A percentile compares a stretch with the other conserved stretches of the same genome.
phyloP scores from a whole-genome alignment of 2,888 invertebrate species.

The Papilio demoleus region DNA sequence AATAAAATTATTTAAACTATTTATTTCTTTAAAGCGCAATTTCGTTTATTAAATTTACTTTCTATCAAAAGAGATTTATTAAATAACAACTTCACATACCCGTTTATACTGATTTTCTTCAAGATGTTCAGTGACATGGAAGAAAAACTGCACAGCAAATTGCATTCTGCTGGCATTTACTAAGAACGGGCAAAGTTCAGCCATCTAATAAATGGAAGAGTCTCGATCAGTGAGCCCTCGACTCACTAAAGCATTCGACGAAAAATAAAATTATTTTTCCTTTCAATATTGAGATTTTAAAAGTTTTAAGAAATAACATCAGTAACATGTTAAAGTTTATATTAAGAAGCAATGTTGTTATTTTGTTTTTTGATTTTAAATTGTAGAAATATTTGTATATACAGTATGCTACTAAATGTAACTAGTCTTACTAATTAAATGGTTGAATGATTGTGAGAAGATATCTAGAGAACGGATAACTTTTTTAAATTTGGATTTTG shows the following conservation, averaged over 20 bases:
- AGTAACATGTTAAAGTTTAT: background rate
- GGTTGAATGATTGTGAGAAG: no score
- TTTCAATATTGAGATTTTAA: constrained; percentile 16
- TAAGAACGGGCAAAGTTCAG: constrained; percentile 35
- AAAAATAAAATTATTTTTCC: constrained; percentile 22
- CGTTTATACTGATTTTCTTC: constrained; percentile 15
- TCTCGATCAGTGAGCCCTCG: constrained; percentile 26
- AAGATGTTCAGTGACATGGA: constrained; percentile 34
- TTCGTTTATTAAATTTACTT: background rate
- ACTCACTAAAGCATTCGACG: constrained; percentile 13
- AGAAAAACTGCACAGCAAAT: constrained; percentile 37
- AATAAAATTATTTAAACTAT: background rate
- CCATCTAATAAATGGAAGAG: constrained; percentile 35
- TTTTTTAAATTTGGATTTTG: no score
- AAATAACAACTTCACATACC: constrained; percentile 3
- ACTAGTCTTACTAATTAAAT: no score
- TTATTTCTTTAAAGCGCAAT: background rate
- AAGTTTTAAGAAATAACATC: background rate
- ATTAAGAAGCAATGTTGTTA: background rate
- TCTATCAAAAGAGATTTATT: constrained; percentile 14
- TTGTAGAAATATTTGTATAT: no score
- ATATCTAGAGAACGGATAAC: no score
- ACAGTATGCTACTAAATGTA: no score
- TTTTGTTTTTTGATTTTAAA: no score
- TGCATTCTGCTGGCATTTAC: constrained; percentile 35